Percentiles rank a stretch among this genome's conserved stretches.
phyloP scores from a whole-genome alignment of 2,113 vertebrate species.

The Brachypteracias leptosomus region DNA sequence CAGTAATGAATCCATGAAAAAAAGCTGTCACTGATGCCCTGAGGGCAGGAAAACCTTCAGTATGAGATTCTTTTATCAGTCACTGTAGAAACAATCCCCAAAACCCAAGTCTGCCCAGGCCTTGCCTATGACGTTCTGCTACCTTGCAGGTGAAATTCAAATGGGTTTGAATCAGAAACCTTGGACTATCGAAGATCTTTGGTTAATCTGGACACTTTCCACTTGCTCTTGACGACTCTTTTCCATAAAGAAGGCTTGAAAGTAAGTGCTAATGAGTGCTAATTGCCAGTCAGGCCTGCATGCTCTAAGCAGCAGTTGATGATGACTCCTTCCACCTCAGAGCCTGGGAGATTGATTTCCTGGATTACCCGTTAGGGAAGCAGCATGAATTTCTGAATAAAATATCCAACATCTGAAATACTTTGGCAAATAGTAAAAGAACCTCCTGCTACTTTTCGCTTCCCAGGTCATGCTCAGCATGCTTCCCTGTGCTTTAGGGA shows the following conservation, averaged over 20 bases:
- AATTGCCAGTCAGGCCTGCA: neutral
- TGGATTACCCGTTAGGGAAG: neutral
- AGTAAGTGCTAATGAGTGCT: neutral
- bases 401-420: neutral
- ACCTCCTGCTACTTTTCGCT: neutral
- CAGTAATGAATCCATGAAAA: neutral
- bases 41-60: neutral
- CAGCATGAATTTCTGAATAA: neutral
- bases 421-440: neutral
- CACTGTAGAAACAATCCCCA: neutral
- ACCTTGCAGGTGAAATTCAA: neutral
- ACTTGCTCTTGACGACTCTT: neutral
- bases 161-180: neutral
- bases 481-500: neutral
- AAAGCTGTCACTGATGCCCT: accelerated
- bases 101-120: neutral
- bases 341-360: neutral
- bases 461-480: neutral
- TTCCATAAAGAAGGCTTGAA: neutral
- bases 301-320: neutral
- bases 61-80: neutral
- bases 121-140: neutral
- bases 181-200: neutral
- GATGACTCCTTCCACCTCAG: neutral
- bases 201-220: neutral